Conservation (phyloP, 2,797 vertebrate species). For the Eptatretus atami region DNA sequence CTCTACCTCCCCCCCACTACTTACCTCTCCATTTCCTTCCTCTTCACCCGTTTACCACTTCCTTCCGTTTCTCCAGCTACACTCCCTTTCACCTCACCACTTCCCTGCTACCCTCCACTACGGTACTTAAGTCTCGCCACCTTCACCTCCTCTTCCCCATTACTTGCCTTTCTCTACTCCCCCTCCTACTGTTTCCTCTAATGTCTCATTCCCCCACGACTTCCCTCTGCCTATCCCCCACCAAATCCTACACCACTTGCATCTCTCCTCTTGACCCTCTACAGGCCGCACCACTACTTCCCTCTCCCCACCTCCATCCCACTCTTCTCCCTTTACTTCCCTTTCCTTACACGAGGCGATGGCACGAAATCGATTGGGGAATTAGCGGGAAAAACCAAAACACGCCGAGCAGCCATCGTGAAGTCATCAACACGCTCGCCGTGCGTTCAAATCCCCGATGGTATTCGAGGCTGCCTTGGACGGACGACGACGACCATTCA, state of each 20-base stretch:
- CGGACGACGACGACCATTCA: too few relatives aligned
- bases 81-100: not conserved
- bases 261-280: too few relatives aligned
- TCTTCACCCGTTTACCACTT: not conserved
- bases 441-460: too few relatives aligned
- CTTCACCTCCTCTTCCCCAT: not conserved
- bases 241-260: too few relatives aligned
- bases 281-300: not conserved
- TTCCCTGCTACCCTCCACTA: not conserved
- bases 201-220: not conserved
- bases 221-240: not conserved
- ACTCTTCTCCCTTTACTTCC: too few relatives aligned
- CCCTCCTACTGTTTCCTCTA: not conserved
- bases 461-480: too few relatives aligned
- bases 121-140: not conserved
- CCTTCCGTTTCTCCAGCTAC: not conserved
- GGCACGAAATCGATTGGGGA: too few relatives aligned
- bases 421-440: too few relatives aligned
- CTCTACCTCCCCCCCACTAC: not conserved
- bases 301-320: not conserved
- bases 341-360: too few relatives aligned
- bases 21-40: not conserved
- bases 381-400: too few relatives aligned
- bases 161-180: not conserved
- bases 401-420: too few relatives aligned